Percentiles rank a stretch among this genome's conserved stretches.
Evolutionary conservation across 2,797 vertebrate species (phyloP).

Genomic region (Gorsachius magnificus): DNA sequence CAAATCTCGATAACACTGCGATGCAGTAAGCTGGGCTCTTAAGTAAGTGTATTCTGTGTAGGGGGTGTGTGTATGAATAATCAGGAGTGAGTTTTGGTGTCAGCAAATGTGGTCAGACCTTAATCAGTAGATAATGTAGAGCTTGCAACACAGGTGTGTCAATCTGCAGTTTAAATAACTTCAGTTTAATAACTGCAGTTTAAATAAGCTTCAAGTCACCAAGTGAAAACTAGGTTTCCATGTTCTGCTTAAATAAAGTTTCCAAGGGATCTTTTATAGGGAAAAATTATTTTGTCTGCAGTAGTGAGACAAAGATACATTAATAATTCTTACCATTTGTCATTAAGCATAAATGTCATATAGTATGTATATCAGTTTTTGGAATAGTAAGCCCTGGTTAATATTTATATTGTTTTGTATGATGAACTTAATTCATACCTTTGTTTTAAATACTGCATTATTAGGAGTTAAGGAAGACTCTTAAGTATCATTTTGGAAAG

Average conservation of each 20-base stretch:
- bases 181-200: too few relatives aligned
- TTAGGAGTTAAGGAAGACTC: neutral
- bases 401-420: neutral
- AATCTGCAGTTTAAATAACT: neutral
- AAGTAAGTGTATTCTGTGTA: neutral
- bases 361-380: neutral
- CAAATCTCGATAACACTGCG: neutral
- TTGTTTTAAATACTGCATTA: neutral
- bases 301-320: neutral
- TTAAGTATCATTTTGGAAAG: neutral
- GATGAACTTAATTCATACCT: neutral
- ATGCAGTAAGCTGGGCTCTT: neutral
- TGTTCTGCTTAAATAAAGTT: neutral
- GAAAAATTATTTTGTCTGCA: neutral
- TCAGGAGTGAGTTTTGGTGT: neutral
- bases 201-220: neutral
- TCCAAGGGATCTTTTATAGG: neutral
- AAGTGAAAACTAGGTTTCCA: neutral
- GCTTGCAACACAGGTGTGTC: neutral
- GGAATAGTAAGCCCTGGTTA: neutral
- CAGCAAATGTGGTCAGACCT: neutral
- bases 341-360: neutral
- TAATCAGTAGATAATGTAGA: neutral
- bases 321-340: neutral
- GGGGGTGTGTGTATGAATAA: neutral